Base-by-base conservation (phyloP, 2,797 vertebrate species). In the Eupleurogrammus muticus region DNA sequence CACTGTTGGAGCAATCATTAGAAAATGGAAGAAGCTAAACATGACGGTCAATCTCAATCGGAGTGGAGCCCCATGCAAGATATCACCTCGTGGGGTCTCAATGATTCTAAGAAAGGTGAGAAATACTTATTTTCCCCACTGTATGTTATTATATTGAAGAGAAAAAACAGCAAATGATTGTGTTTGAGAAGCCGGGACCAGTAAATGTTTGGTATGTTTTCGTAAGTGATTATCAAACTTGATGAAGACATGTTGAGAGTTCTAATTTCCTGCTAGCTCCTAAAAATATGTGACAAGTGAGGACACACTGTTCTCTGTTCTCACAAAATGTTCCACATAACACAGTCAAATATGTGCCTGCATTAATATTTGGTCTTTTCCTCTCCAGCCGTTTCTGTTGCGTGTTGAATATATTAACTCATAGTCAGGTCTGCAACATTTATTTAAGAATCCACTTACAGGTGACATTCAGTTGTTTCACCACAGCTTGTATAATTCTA, bases 391-490 rank as follows among this genome's bases (percentile, higher is more conserved):
- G 9, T 44, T 6, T 44, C 5, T 59, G 28, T 48, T 50, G 19
- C 17, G 38, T 63, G 40, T 54, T 54, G 44, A 32, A 44, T 56
- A 66, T 51, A n/a, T 28, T 6, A 35, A 20, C 12, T 50, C 14
- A 8, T 24, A 47, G 6, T 28, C 4, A 66, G 20, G 36, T 32
- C n/a, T 34, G 14, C 13, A 16, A 53, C 23, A 38, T 69, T 17
- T 44, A 38, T 4, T 55, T 3, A 11, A 46, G 1, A 1, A 49
- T n/a, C 35, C 54, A 34, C 36, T 64, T 21, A 1, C 52, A 19
- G 10, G 28, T 10, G 17, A 54, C 35, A 61, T 59, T 64, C 12
- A 23, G 23, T 66, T 40, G 44, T 16, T 36, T 62, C 75, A 63
- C 10, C 34, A 66, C 21, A 34, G 17, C 69, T 36, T 46, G 16